A percentile compares a stretch with the other conserved stretches of the same genome.
These are phyloP conservation scores for Calcarius lapponicus DNA, from an alignment of 2,797 vertebrate genomes.

Conservation along the genomic window DNA sequence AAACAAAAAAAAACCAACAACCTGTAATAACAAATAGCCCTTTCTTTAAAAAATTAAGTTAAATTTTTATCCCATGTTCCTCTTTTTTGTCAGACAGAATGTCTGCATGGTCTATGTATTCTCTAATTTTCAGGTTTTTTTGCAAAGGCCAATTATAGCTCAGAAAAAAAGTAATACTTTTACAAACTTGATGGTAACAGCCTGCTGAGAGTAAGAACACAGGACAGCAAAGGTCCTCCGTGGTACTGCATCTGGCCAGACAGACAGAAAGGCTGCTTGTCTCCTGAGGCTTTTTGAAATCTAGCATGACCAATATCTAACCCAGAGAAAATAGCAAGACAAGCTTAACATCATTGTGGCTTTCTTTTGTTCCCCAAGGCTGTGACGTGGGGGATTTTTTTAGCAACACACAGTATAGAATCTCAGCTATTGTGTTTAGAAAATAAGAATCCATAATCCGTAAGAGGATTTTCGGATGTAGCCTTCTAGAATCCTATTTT, in stretches of 20 bases:
- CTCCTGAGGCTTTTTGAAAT: not conserved
- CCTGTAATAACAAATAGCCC: not conserved
- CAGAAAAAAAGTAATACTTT: not conserved
- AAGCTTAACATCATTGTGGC: not conserved
- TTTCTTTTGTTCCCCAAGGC: not conserved
- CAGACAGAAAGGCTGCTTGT: not conserved
- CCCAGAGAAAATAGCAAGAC: not conserved
- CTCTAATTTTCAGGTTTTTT: not conserved
- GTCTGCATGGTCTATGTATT: not conserved
- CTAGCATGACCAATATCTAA: not conserved
- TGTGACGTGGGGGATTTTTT: not conserved
- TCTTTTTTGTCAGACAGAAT: not conserved
- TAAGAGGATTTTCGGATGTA: conserved; percentile 42
- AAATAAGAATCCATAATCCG: conserved; percentile 49
- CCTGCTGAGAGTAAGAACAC: not conserved
- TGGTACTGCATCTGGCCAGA: not conserved
- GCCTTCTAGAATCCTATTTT: conserved; percentile 5
- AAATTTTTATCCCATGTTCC: not conserved
- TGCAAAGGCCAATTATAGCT: not conserved
- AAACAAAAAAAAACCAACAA: too few relatives aligned
- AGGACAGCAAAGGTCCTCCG: not conserved
- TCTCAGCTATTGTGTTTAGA: conserved; percentile 11
- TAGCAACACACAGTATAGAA: not conserved
- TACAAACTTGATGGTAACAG: not conserved
- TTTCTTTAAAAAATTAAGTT: fast-evolving